Conservation (phyloP, 2,113 vertebrate genomes). For the Rallus limicola region DNA sequence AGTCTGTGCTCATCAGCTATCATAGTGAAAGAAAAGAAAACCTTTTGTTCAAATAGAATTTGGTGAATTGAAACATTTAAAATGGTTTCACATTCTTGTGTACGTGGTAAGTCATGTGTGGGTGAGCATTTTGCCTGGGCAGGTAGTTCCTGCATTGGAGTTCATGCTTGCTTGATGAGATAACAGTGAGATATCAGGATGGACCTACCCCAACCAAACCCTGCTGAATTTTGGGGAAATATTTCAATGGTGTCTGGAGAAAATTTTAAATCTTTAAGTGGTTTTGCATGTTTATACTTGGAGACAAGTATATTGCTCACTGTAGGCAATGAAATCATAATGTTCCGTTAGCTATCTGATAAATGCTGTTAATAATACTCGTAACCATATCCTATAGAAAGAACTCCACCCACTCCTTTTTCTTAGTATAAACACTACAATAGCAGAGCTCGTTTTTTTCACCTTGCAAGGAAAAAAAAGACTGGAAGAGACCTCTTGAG, state of each 20-base stretch:
- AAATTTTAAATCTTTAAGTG: not conserved
- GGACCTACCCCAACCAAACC: accelerated
- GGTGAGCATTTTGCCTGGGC: too few species aligned
- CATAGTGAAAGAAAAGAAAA: too few species aligned
- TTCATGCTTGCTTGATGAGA: not conserved
- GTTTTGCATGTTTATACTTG: not conserved
- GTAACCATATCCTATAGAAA: not conserved
- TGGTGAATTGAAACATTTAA: not conserved
- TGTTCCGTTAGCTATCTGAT: not conserved
- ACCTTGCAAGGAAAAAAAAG: not conserved
- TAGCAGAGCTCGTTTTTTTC: not conserved
- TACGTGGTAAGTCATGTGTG: accelerated
- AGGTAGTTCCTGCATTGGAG: not conserved
- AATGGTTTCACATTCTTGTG: not conserved
- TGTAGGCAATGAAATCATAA: not conserved
- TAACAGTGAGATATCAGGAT: not conserved
- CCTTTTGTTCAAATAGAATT: not conserved
- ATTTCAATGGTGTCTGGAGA: not conserved
- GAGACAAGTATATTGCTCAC: not conserved
- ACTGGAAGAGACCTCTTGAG: not conserved
- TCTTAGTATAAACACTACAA: not conserved
- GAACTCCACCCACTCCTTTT: not conserved
- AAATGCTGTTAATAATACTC: not conserved
- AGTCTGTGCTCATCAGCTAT: not conserved
- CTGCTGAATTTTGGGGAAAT: not conserved